Conservation (phyloP, 2,888 invertebrate genomes). For the Aphrophora alni region DNA sequence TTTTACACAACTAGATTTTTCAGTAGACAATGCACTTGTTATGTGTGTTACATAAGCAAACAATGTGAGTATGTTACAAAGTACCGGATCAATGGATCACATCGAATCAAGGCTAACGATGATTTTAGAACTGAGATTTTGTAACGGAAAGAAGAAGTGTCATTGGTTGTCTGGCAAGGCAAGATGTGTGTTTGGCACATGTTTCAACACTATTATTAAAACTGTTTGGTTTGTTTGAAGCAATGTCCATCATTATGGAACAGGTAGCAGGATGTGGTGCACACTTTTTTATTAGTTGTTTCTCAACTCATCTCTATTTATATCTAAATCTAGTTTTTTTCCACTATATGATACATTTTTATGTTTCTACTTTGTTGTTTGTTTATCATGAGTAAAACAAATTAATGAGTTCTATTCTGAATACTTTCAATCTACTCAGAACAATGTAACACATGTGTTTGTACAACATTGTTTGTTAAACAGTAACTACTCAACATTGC, state of each 20-base stretch:
- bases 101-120: background rate
- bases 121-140: background rate
- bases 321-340: background rate
- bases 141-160: background rate
- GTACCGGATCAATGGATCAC: background rate
- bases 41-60: too few species aligned
- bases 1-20: too few species aligned
- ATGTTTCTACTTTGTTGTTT: background rate
- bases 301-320: background rate
- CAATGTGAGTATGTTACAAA: background rate
- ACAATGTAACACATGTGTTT: background rate
- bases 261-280: background rate
- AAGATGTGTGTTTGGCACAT: conserved; percentile 28
- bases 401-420: background rate
- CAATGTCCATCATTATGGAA: background rate
- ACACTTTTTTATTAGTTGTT: background rate
- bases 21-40: too few species aligned
- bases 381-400: background rate
- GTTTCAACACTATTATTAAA: conserved; percentile 36
- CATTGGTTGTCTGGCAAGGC: conserved; percentile 1
- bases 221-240: background rate
- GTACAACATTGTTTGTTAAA: background rate
- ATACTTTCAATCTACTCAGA: background rate
- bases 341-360: background rate
- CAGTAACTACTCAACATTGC: background rate